These are phyloP conservation scores for Limnothrissa miodon DNA, from an alignment of 2,113 vertebrate genomes.

Conservation along the genomic window DNA sequence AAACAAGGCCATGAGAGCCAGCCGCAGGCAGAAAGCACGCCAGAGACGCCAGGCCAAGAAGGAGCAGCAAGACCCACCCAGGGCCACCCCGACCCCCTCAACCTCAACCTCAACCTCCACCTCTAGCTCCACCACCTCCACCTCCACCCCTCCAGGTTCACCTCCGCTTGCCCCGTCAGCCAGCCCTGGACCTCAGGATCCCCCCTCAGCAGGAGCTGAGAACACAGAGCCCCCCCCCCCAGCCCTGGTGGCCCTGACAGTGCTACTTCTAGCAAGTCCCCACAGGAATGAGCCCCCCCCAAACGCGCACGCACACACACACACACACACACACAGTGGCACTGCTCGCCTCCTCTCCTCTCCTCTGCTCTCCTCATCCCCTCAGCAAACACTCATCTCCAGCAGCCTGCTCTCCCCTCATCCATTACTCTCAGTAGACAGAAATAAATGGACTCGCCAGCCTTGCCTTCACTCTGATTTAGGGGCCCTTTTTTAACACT, in stretches of 20 bases:
- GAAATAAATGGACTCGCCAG: conserved; percentile 65
- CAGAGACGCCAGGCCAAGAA: conserved; percentile 48
- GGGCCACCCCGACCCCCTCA: neutral
- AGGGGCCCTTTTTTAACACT: conserved; percentile 41
- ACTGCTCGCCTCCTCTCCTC: neutral
- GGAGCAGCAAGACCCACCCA: conserved; percentile 24
- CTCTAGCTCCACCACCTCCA: neutral
- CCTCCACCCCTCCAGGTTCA: neutral
- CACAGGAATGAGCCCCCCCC: neutral
- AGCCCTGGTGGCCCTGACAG: neutral
- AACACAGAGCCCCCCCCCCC: neutral
- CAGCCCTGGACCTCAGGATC: neutral
- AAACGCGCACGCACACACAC: neutral
- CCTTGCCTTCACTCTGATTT: conserved; percentile 53
- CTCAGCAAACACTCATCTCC: conserved; percentile 35
- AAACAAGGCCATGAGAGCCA: conserved; percentile 59
- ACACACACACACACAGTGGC: neutral
- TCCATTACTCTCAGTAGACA: conserved; percentile 57
- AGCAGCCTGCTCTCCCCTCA: conserved; percentile 27
- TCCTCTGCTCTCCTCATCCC: conserved; percentile 40
- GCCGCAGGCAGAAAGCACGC: conserved; percentile 41
- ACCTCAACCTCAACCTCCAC: neutral
- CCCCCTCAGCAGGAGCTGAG: neutral
- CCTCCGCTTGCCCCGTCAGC: neutral
- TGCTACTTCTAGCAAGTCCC: neutral